These are phyloP conservation scores for Limnodromus scolopaceus DNA, from an alignment of 2,797 vertebrate species.

Conservation along the genomic window DNA sequence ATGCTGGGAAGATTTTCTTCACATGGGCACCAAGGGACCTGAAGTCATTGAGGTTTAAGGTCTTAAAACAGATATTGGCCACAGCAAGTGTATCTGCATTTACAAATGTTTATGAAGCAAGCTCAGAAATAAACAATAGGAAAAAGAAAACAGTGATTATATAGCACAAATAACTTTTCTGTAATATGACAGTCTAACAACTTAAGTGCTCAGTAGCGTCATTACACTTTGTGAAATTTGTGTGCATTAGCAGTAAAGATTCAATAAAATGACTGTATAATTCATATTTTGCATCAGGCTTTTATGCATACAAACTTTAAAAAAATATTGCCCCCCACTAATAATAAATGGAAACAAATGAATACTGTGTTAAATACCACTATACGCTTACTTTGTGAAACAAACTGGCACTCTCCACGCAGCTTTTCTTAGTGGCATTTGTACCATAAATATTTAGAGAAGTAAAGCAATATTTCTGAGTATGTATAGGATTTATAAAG, in stretches of 20 bases:
- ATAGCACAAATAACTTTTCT: constrained; percentile 78
- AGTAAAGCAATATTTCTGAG: background rate
- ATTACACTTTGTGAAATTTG: constrained; percentile 78
- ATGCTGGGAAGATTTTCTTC: background rate
- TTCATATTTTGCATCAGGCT: constrained; percentile 72
- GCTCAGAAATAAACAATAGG: constrained; percentile 73
- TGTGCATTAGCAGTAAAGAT: constrained; percentile 78
- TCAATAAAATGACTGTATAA: constrained; percentile 77
- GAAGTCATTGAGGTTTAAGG: constrained; percentile 24
- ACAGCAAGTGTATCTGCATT: constrained; percentile 45
- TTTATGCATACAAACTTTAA: constrained; percentile 43
- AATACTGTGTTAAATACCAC: constrained; percentile 26
- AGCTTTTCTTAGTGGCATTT: background rate
- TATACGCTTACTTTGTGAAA: background rate
- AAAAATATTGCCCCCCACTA: background rate
- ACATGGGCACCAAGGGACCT: constrained; percentile 12
- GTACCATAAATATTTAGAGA: background rate
- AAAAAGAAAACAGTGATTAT: constrained; percentile 73
- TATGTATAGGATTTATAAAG: background rate
- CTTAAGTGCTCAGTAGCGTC: constrained; percentile 78
- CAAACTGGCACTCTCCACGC: background rate
- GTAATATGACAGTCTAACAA: constrained; percentile 82
- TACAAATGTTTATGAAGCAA: constrained; percentile 68
- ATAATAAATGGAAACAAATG: constrained; percentile 60
- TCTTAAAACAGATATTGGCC: constrained; percentile 59